phyloP scores from a whole-genome alignment of 2,888 invertebrate genomes.

The Melangyna quadrimaculata region DNA sequence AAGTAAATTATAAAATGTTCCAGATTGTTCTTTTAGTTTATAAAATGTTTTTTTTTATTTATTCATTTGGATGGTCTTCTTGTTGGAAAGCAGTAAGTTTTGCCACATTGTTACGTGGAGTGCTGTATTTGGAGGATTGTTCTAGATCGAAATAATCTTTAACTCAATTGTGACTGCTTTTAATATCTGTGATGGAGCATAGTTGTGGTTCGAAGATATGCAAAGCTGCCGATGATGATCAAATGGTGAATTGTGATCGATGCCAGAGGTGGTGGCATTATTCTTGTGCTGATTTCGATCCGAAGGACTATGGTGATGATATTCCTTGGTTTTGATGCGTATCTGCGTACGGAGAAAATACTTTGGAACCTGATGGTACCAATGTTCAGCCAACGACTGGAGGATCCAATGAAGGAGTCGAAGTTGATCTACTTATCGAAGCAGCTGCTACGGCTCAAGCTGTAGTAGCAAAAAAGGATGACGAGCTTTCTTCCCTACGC shows the following conservation, averaged over 20 bases:
- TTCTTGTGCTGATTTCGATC: constrained; percentile 33
- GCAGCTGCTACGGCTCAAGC: constrained; percentile 20
- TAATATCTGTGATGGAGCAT: background rate
- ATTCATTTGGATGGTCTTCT: no score
- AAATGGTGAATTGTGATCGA: constrained; percentile 9
- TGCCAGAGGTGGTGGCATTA: constrained; percentile 39
- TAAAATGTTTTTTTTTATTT: no score
- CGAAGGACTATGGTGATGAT: background rate
- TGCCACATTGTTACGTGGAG: no score
- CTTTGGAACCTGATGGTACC: background rate
- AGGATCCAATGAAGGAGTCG: background rate
- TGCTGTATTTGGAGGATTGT: no score
- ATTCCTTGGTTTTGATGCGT: constrained; percentile 8
- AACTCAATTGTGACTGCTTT: no score
- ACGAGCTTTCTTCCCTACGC: background rate
- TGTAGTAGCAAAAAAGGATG: constrained; percentile 7
- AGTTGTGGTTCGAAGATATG: background rate
- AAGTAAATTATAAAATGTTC: no score
- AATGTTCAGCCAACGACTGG: background rate
- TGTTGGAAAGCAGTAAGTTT: no score
- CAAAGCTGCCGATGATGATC: background rate
- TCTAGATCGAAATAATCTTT: no score
- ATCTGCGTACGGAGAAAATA: background rate
- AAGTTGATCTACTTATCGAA: background rate
- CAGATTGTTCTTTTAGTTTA: no score